Conservation (phyloP, 2,888 invertebrate genomes). For the Agrenia bidenticulata region DNA sequence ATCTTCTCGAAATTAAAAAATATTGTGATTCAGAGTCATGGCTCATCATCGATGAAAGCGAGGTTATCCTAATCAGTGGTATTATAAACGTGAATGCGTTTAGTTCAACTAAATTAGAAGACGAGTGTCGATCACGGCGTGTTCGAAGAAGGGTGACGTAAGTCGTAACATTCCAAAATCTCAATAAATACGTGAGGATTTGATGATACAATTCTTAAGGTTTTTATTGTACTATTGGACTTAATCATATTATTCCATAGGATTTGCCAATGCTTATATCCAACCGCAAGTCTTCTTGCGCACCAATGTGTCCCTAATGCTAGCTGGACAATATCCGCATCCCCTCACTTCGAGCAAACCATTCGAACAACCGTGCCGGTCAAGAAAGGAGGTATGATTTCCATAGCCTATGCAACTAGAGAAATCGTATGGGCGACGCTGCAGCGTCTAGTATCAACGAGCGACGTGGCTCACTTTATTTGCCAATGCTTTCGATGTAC, state of each 20-base stretch:
- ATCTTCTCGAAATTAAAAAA: slow-evolving; percentile 24
- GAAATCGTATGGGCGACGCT: slow-evolving; percentile 44
- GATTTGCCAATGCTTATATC: slow-evolving; percentile 43
- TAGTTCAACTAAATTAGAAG: slow-evolving; percentile 42
- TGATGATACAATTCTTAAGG: slow-evolving; percentile 2
- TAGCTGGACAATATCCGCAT: slow-evolving; percentile 42
- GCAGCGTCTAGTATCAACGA: slow-evolving; percentile 43
- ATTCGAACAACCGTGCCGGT: slow-evolving; percentile 39
- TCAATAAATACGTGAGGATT: not conserved
- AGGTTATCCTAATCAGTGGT: slow-evolving; percentile 38
- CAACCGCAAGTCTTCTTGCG: slow-evolving; percentile 38
- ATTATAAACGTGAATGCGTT: slow-evolving; percentile 48
- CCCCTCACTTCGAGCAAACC: slow-evolving; percentile 41
- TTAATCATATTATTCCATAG: slow-evolving; percentile 15
- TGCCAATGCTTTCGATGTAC: slow-evolving; percentile 42
- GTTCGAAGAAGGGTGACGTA: slow-evolving; percentile 38
- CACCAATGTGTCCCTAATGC: slow-evolving; percentile 41
- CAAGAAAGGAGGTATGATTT: slow-evolving; percentile 39
- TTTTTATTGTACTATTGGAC: not conserved
- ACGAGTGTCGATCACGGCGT: slow-evolving; percentile 34
- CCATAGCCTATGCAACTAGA: slow-evolving; percentile 42
- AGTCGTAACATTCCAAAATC: too few species aligned
- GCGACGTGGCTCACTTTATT: slow-evolving; percentile 49
- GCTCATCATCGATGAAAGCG: slow-evolving; percentile 21
- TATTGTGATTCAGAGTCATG: slow-evolving; percentile 2